Evolutionary conservation across 2,113 vertebrate genomes (phyloP), one percentile per base, ranked within the genome.

Genomic region (Phodopus roborovskii): DNA sequence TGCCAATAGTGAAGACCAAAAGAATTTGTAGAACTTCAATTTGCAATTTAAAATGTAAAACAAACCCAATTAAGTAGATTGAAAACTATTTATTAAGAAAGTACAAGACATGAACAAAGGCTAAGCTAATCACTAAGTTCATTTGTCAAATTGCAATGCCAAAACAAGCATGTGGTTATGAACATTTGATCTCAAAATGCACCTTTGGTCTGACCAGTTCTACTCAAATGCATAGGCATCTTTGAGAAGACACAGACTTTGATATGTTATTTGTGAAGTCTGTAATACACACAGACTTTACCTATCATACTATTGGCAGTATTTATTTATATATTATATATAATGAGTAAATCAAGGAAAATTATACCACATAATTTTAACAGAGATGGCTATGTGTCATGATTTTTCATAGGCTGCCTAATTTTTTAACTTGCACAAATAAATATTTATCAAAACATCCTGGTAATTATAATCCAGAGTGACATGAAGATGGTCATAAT

Each of bases 111-210:
- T 70, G 36, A 75, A 94, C 16, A 95, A 93, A 93, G 4, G 1
- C 85, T 93, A 89, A 95, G 1, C 3, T 62, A 68, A 53, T 64
- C 19, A 87, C 60, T 79, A 75, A 84, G 62, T 87, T 84, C 87
- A 90, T 53, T 62, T 83, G 60, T 1, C 0, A 58, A 30, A 75
- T 4, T 79, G 1, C 77, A 71, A 36, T 3, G 64, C 4, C 20
- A 79, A 88, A 91, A 36, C 24, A 48, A 10, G 42, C 16, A 64
- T 1, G 30, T 64, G 60, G n/a, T 30, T 45, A 30, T 70, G 50
- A 75, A n/a, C 6, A 62, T 26, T 62, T 62, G 19, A 85, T 42
- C 30, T 48, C 36, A 33, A 86, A 56, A 30, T 90, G 17, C 3
- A 33, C 2, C 60, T 42, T 87, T 48, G 26, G 36, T 45, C 53